phyloP scores from a whole-genome alignment of 2,113 vertebrate species.

The Anthoscopus minutus region DNA sequence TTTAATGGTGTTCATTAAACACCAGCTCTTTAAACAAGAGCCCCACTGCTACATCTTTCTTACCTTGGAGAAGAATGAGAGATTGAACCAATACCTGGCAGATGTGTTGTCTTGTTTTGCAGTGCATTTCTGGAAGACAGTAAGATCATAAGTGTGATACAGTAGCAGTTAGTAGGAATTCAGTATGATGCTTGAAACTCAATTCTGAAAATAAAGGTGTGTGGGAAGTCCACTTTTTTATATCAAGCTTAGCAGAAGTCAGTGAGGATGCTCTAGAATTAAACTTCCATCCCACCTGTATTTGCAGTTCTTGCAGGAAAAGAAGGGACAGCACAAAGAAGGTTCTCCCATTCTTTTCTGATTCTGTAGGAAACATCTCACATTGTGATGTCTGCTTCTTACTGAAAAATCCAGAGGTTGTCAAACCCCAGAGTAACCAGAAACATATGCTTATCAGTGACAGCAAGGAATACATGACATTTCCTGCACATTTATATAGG shows the following conservation, averaged over 20 bases:
- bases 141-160: not conserved
- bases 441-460: not conserved
- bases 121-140: not conserved
- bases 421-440: not conserved
- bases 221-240: not conserved
- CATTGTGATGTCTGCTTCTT: not conserved
- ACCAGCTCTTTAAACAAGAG: not conserved
- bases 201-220: not conserved
- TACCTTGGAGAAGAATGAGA: not conserved
- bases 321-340: not conserved
- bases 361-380: not conserved
- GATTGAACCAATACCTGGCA: not conserved
- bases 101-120: not conserved
- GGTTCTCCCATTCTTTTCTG: not conserved
- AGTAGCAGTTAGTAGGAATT: not conserved
- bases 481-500: not conserved
- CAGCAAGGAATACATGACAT: not conserved
- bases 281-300: not conserved
- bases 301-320: not conserved
- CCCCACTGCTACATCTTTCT: not conserved
- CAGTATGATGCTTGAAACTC: not conserved
- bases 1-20: not conserved
- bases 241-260: not conserved
- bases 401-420: not conserved
- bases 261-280: not conserved